Evolutionary conservation across 1,140 invertebrate genomes (phyloP), one percentile per base, ranked within the genome.

Genomic region (Eumeta japonica): DNA sequence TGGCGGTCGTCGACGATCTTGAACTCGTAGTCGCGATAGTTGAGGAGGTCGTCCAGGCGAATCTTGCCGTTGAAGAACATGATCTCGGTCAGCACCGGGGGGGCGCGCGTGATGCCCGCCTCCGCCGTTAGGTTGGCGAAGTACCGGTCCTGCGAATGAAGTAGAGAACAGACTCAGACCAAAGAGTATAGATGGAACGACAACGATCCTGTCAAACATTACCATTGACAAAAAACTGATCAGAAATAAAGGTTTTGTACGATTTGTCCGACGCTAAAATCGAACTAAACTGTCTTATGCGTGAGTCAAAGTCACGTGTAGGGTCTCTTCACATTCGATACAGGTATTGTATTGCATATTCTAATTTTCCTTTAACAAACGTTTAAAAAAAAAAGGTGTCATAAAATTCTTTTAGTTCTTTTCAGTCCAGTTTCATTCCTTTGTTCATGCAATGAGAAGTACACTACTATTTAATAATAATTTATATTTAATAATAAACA

Each of bases 21-120:
- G 13, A 53, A 70, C 15, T 73, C 59, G 28, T 59, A 71, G 10
- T 73, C 62, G n/a, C 68, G 48, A 29, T 71, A 73, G 39, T 67
- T 59, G 0, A 71, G 37, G 1, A 70, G 41, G 32, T 73, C 64
- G 19, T 68, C 61, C 5, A 73, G 29, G 19, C 65, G 53, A 27
- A 60, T 63, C n/a, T 45, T 41, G 3, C 45, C 58, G 39, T 73
- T 71, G 32, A 63, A 68, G 28, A 66, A 56, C 19, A 62, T 54
- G 1, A 73, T 67, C 1, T 45, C 47, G 0, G 46, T 50, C 2
- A 71, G 36, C 0, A 73, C 64, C 13, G 61, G 55, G 0, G 62
- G 58, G 0, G 49, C 50, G 3, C 62, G 44, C 0, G 36, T 37
- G 1, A 66, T 40, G 5, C 61, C 62, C 0, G 63, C 62, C 43